These are phyloP conservation scores for Lanius ludovicianus DNA, from an alignment of 2,113 vertebrate genomes.

Conservation along the genomic window DNA sequence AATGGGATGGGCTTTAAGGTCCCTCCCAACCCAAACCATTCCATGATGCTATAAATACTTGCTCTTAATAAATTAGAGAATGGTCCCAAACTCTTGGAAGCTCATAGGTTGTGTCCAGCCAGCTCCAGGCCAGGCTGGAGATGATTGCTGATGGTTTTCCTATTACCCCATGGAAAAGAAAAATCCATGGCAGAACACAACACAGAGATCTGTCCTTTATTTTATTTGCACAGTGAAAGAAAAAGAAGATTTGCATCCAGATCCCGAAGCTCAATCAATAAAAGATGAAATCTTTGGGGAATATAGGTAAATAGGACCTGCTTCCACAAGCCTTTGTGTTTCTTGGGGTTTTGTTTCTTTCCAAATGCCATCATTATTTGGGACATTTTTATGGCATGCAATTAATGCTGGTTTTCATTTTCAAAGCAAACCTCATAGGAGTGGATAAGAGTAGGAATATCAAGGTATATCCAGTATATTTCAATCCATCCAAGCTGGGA, in stretches of 20 bases:
- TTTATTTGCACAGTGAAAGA: constrained; percentile 87
- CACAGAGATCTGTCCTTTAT: constrained; percentile 51
- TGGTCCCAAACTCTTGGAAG: background rate
- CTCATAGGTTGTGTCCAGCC: background rate
- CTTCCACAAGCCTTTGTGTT: background rate
- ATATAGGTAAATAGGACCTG: constrained; percentile 86
- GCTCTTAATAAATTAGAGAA: background rate
- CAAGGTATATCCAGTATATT: constrained; percentile 41
- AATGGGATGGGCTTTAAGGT: fast-evolving
- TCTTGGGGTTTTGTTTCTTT: constrained; percentile 36
- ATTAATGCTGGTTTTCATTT: constrained; percentile 48
- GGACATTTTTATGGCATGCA: constrained; percentile 22
- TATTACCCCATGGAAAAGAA: background rate
- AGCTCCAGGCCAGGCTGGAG: background rate
- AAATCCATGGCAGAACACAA: background rate
- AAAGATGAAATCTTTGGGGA: constrained; percentile 97
- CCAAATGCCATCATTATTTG: background rate
- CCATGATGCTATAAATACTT: background rate
- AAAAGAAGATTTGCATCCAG: constrained; percentile 95
- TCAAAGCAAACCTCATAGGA: constrained; percentile 66
- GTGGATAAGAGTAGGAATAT: background rate
- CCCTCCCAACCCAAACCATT: background rate
- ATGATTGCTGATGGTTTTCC: background rate
- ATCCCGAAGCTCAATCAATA: constrained; percentile 91
- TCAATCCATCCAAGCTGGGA: constrained; percentile 43